Evolutionary conservation across 2,797 vertebrate species (phyloP).

Genomic region (Platalea minor): DNA sequence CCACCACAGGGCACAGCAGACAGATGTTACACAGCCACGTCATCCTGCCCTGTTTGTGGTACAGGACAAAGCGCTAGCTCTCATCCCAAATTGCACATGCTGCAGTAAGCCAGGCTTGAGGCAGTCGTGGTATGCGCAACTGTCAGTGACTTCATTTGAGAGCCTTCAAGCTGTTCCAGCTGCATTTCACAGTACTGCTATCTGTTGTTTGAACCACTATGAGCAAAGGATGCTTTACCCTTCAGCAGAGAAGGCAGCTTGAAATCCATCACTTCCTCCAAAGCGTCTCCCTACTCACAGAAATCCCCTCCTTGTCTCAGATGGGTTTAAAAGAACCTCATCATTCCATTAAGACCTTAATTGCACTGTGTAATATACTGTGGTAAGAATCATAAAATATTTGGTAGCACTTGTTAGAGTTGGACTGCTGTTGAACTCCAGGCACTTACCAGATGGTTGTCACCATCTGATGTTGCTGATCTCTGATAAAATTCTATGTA

Average conservation of each 20-base stretch:
- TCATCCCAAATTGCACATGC: background rate
- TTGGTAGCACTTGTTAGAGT: background rate
- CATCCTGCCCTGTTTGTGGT: background rate
- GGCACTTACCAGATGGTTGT: background rate
- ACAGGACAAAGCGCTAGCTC: background rate
- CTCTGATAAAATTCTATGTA: background rate
- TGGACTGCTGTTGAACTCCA: background rate
- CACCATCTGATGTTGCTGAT: background rate
- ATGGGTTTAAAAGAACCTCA: background rate
- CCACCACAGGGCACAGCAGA: background rate
- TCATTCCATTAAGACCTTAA: background rate
- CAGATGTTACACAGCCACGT: background rate
- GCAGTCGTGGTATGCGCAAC: background rate
- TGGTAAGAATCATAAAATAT: background rate
- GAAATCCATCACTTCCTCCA: background rate
- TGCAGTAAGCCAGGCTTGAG: background rate
- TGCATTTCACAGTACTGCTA: background rate
- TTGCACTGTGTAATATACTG: background rate
- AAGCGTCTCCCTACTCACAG: background rate
- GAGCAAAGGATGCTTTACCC: background rate
- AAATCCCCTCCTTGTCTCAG: background rate
- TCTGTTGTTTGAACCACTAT: background rate
- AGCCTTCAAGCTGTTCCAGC: slow-evolving; percentile 6
- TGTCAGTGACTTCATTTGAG: background rate
- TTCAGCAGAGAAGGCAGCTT: background rate